Base-by-base conservation (phyloP, 2,888 invertebrate species). In the Yponomeuta evonymella region DNA sequence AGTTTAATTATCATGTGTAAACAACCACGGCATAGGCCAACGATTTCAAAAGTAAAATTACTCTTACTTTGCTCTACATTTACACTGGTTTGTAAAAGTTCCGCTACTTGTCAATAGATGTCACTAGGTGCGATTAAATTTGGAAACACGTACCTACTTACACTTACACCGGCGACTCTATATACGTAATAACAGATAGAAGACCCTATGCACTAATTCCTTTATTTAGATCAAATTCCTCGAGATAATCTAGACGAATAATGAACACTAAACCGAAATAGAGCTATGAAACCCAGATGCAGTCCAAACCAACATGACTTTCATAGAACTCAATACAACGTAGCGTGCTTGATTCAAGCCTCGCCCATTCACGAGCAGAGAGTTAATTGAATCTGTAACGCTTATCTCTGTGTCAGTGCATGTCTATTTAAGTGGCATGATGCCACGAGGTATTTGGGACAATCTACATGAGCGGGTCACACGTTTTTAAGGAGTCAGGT, bases 81-180 rank as follows among this genome's bases (percentile, higher is more conserved):
- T 29, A 8, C 9, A 43, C 43, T 43, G 8, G 36, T 2, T 5
- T 36, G 71, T 70, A 30, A 36, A 67, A 71, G 63, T 79, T 74
- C 0, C 4, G 71, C 81, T 80, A 81, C 74, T 82, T 74, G 70
- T 43, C 74, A 73, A 75, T 68, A 83, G 82, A 80, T 82, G 79
- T 74, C 78, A 73, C 68, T 72, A n/a, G 12, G 10, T 70, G 72
- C 70, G 15, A 15, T 12, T 2, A 43, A 43, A 43, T 43, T 43
- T 43, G 12, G 51, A 58, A 58, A 58, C 12, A 15, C 15, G 3
- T 4, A 15, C 51, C 2, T 2, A 12, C 51, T 12, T 2, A 12
- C 6, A 15, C 15, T 58, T 58, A 12, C 12, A 15, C 12, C 51
- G 15, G 1, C 12, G 51, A 6, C 51, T 58, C 51, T 15, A 12